Base-by-base conservation (phyloP, 2,888 invertebrate species). In the Drosophila macrospina region DNA sequence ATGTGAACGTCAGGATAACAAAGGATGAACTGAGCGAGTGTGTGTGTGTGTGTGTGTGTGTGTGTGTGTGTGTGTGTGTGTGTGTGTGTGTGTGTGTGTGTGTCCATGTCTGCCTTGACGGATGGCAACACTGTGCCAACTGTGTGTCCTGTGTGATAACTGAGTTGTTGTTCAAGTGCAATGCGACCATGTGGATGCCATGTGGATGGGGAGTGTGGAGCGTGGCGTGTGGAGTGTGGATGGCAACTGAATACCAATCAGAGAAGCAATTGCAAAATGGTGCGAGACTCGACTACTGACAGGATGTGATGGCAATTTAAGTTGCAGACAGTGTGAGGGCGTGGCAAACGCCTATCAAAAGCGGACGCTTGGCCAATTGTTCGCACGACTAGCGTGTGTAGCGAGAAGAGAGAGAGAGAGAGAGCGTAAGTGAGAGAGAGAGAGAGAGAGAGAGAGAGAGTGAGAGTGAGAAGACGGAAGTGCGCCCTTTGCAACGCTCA, bases 241-340 rank as follows among this genome's bases (percentile, higher is more conserved):
- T 70, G 56, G 69, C 42, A 61, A 47, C 72, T 77, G 65, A 80
- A 80, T 76, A 75, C 80, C 82, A 78, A 82, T 78, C 88, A 83
- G 80, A 73, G 76, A 76, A 77, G 74, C 76, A 76, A 79, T 74
- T 75, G 65, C 60, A 63, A 55, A 55, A 59, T 62, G 71, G 60
- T 50, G 66, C 54, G 42, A 68, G 57, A 47, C 4, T 15, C 11
- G 52, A 24, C 13, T 5, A 26, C 36, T 54, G 36, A 61, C 77
- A 86, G 87, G 88, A 88, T 86, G 85, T 88, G 84, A 78, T 79
- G 89, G 89, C 86, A 90, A 90, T 91, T 90, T 86, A 85, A 90
- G 85, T 85, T 85, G 5, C 28, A 84, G 86, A 89, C 76, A 78
- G 78, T 79, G 55, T 42, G 36, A 47, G 72, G 75, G 75, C 78